Conservation (phyloP, 2,797 vertebrate genomes). For the Lagorchestes hirsutus region DNA sequence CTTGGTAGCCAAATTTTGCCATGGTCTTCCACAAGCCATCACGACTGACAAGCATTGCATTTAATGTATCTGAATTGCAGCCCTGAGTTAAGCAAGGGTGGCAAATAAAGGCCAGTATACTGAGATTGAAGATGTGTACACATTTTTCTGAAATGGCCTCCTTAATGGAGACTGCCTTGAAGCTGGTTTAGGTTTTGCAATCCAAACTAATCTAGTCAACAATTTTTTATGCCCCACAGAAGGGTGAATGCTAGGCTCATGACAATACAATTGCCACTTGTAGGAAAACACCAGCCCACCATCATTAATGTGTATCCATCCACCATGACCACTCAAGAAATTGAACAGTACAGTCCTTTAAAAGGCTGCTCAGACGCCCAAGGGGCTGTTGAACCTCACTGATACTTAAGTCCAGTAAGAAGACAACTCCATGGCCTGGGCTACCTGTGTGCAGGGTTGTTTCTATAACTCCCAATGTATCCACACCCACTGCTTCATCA, state of each 20-base stretch:
- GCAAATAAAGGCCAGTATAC: neutral
- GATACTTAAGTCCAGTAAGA: too few species aligned
- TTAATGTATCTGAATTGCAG: neutral
- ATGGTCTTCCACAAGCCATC: neutral
- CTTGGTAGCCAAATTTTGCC: neutral
- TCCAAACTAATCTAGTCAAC: neutral
- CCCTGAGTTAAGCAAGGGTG: neutral
- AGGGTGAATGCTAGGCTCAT: neutral
- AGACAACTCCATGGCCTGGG: too few species aligned
- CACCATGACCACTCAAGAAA: neutral
- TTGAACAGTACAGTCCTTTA: neutral
- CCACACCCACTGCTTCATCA: too few species aligned
- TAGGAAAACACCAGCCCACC: neutral
- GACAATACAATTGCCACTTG: neutral
- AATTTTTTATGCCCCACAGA: neutral
- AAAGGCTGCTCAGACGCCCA: too few species aligned
- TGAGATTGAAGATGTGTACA: neutral
- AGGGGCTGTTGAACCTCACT: too few species aligned
- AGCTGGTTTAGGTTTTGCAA: neutral
- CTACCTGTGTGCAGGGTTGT: too few species aligned
- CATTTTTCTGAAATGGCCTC: too few species aligned
- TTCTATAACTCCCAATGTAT: too few species aligned
- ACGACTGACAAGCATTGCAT: neutral
- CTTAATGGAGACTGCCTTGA: neutral
- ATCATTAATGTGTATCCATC: neutral